These are phyloP conservation scores for Nebria ingens DNA, from an alignment of 1,140 invertebrate species.

Conservation along the genomic window DNA sequence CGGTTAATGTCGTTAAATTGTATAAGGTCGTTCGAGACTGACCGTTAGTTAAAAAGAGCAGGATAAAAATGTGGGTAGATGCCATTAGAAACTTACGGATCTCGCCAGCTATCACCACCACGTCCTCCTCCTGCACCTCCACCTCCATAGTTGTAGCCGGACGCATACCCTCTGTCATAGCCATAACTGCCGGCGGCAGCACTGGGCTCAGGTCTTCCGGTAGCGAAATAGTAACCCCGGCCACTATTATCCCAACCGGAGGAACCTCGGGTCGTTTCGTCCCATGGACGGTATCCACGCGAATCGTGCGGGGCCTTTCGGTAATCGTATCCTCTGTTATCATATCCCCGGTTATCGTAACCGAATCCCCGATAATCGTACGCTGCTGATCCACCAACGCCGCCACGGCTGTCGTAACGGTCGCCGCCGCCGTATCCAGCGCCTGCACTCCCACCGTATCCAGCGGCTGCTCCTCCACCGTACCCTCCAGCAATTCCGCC, in stretches of 20 bases:
- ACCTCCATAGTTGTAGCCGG: constrained; percentile 30
- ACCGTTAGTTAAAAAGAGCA: too few species aligned
- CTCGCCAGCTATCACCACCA: background rate
- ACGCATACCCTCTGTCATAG: constrained; percentile 34
- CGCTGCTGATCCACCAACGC: background rate
- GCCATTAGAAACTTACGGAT: constrained; percentile 4
- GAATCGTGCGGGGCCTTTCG: constrained; percentile 31
- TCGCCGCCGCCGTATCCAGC: constrained; percentile 10
- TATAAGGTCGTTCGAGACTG: too few species aligned
- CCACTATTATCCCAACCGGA: constrained; percentile 40
- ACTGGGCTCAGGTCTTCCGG: constrained; percentile 35
- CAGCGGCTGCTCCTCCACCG: constrained; percentile 8
- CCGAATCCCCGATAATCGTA: background rate
- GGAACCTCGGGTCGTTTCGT: constrained; percentile 39
- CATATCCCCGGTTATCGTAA: constrained; percentile 24
- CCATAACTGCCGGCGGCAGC: constrained; percentile 26
- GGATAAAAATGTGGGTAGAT: too few species aligned
- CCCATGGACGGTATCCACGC: constrained; percentile 41
- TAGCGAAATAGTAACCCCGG: constrained; percentile 42
- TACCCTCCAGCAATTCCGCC: constrained; percentile 9
- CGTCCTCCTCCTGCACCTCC: too few species aligned
- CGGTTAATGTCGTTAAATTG: too few species aligned
- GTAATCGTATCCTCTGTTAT: constrained; percentile 27
- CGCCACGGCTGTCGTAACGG: constrained; percentile 15
- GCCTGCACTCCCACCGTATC: constrained; percentile 5